phyloP scores from a whole-genome alignment of 2,797 vertebrate genomes.

The Apogon talboti region DNA sequence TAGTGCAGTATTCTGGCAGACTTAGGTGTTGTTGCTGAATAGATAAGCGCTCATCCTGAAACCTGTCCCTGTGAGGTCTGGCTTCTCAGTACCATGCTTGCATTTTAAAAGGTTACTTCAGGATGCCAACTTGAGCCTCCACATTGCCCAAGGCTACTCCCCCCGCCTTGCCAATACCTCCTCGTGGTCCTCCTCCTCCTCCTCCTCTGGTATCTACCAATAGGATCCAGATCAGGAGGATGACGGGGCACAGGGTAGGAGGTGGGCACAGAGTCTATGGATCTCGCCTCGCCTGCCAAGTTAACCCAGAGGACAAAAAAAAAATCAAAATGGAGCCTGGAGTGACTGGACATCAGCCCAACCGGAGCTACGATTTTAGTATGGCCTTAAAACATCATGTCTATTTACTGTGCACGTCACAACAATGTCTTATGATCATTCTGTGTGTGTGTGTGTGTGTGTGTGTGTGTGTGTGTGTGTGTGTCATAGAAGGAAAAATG shows the following conservation, averaged over 20 bases:
- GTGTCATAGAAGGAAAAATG: background rate
- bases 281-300: conserved; percentile 38
- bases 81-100: conserved; percentile 47
- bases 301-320: conserved; percentile 25
- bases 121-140: conserved; percentile 63
- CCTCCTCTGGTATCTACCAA: conserved; percentile 32
- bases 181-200: background rate
- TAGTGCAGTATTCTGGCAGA: conserved; percentile 67
- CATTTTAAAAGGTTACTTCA: conserved; percentile 76
- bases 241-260: conserved; percentile 11
- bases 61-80: conserved; percentile 67
- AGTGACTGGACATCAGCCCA: conserved; percentile 41
- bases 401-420: conserved; percentile 22
- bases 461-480: background rate
- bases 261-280: conserved; percentile 21
- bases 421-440: conserved; percentile 16
- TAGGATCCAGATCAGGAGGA: conserved; percentile 34
- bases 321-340: conserved; percentile 14
- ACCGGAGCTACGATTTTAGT: conserved; percentile 25
- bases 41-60: conserved; percentile 74
- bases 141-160: conserved; percentile 53
- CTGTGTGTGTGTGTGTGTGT: background rate
- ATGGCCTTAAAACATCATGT: conserved; percentile 37
- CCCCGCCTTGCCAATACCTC: conserved; percentile 16
- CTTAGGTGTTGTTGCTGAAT: conserved; percentile 69